Base-by-base conservation (phyloP, 2,113 vertebrate species). In the Andinoacara biseriatus region DNA sequence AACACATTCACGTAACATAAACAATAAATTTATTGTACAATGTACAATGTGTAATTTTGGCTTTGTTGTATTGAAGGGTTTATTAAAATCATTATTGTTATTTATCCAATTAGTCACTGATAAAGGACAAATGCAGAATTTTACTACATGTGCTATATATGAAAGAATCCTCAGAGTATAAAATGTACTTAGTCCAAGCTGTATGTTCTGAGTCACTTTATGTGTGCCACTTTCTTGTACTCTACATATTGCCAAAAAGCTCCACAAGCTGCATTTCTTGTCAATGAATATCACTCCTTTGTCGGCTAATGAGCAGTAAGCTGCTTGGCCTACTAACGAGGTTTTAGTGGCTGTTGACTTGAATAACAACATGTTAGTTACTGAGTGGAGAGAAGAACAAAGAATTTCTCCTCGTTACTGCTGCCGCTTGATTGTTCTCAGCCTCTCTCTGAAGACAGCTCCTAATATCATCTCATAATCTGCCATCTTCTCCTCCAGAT, bases 341-440 rank as follows among this genome's bases (percentile, higher is more conserved):
- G 78, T 90, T 91, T 60, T 92, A 81, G 90, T 92, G 86, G 89
- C 91, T 92, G 92, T 92, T 93, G 91, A 94, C 91, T 92, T 92
- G 91, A 93, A 91, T 92, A 91, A 93, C 90, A 93, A 92, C 87
- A 89, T 88, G 83, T 90, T 91, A 88, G 87, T 91, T 78, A 80
- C 84, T 76, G 80, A 81, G 86, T 54, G 79, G 24, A 83, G 86
- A 76, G 80, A 87, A 92, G 90, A 93, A 94, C 91, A 94, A 93
- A 94, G 91, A 80, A 52, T 76, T 88, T 86, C 79, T 86, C 69
- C 90, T 93, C 74, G 82, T 93, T 92, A 91, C 84, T 60, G 80
- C 87, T 69, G 81, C 14, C 52, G 85, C 88, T 86, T 94, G 91
- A 93, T 92, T 91, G 86, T 92, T 93, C 86, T 90, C 83, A 77